Evolutionary conservation across 2,888 invertebrate genomes (phyloP), one percentile per base, ranked within the genome.

Genomic region (Flexamia atlantica): DNA sequence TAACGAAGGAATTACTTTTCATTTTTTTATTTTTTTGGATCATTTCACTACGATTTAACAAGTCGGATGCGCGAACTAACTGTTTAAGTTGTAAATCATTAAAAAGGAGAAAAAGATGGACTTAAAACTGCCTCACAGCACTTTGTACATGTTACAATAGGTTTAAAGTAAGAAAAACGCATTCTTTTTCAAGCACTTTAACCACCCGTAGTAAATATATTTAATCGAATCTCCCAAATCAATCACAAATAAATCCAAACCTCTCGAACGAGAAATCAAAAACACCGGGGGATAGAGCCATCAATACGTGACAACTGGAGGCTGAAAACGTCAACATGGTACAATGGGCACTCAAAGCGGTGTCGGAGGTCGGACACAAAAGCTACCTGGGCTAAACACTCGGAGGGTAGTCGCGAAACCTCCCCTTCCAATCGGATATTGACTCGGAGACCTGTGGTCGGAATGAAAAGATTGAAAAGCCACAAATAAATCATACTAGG

Each of bases 331-430:
- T 72, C 72, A 72, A 36, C 40, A 40, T 5, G 7, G 40, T 23
- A 72, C 72, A 72, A 72, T 72, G 40, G 10, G 7, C 36, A 72
- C 72, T 72, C 72, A 12, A 72, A 72, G 40, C 36, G 20, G 36
- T 10, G 36, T 20, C 42, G 23, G 20, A 42, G 72, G 72, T 36
- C 68, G 32, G 32, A 68, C 68, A 68, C 30, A 68, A 36, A 32
- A 17, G 68, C 57, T 57, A 57, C 57, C 57, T 64, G 64, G 28
- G 64, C 25, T 57, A 57, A 57, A 57, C 25, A 23, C 23, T 57
- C 14, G 10, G 28, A 14, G 17, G 64, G 28, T 10, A 5, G 28
- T 20, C 17, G 64, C 64, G 28, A 28, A 57, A 64, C 12, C 57
- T 64, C 64, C 64, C 64, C 64, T 64, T 30, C 2, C 20, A 28